Percentiles rank a stretch among this genome's conserved stretches.
phyloP scores from a whole-genome alignment of 2,797 vertebrate genomes.

The Clarias pachynema region DNA sequence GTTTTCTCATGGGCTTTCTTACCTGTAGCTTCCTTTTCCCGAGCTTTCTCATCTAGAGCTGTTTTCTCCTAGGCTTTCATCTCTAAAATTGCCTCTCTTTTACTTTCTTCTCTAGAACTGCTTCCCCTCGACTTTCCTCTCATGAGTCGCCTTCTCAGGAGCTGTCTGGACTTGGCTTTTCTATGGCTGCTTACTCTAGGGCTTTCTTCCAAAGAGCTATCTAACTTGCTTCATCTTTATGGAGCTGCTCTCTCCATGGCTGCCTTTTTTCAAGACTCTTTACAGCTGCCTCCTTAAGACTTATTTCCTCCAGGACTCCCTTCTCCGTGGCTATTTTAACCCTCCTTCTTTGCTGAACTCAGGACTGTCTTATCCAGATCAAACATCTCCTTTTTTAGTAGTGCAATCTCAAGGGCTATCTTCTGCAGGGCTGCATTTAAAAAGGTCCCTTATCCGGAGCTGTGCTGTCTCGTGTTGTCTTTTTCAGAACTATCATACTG shows the following conservation, averaged over 20 bases:
- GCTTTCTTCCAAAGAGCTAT: background rate
- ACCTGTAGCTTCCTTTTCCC: background rate
- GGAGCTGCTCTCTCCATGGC: background rate
- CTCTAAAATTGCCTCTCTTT: background rate
- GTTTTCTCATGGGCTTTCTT: background rate
- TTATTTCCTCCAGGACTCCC: background rate
- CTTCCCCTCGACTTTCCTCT: background rate
- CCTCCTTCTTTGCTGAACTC: background rate
- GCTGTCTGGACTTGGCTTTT: background rate
- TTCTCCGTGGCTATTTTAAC: background rate
- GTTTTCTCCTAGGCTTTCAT: background rate
- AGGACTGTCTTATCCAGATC: background rate
- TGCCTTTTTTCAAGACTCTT: background rate
- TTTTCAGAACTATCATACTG: background rate
- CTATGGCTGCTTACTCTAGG: background rate
- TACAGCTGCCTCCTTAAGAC: background rate
- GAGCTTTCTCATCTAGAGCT: background rate
- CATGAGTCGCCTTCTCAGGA: background rate
- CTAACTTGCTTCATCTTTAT: background rate
- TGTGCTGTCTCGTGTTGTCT: background rate
- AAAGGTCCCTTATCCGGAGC: background rate
- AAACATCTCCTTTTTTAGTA: background rate
- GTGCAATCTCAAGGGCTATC: background rate
- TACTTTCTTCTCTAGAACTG: background rate
- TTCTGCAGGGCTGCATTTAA: background rate